phyloP scores from a whole-genome alignment of 2,113 vertebrate genomes.

The Lasiurus cinereus region DNA sequence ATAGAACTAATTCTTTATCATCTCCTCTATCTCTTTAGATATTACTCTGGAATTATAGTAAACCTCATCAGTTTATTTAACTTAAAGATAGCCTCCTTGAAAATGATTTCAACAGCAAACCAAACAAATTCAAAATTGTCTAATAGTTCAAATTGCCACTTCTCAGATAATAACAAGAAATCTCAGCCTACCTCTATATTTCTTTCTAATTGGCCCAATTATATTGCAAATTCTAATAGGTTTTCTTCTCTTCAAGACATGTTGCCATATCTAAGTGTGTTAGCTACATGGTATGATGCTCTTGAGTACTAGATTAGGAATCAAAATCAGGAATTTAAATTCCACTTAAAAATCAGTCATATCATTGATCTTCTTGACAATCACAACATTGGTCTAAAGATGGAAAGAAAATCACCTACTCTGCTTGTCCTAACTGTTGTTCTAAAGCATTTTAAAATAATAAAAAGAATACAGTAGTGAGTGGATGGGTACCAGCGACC shows the following conservation, averaged over 20 bases:
- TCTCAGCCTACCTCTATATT: background rate
- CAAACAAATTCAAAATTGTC: constrained; percentile 5
- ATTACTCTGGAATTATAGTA: background rate
- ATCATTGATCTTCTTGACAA: background rate
- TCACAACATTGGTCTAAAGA: background rate
- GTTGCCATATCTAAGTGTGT: background rate
- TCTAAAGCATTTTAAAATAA: constrained; percentile 27
- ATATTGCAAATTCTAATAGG: background rate
- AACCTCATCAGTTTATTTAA: constrained; percentile 18
- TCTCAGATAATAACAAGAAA: constrained; percentile 38
- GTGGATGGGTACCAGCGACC: background rate
- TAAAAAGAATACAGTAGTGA: background rate
- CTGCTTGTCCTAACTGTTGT: background rate
- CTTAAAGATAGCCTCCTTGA: constrained; percentile 3
- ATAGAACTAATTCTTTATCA: constrained; percentile 38
- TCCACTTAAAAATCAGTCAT: background rate
- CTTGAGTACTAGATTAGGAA: background rate
- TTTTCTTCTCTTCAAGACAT: constrained; percentile 35
- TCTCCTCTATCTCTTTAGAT: background rate
- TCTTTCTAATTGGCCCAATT: background rate
- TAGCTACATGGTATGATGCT: background rate
- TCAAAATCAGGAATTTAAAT: constrained; percentile 13
- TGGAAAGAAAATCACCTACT: background rate
- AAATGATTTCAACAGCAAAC: constrained; percentile 18
- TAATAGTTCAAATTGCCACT: constrained; percentile 19